phyloP scores from a whole-genome alignment of 2,888 invertebrate genomes.

The Drosophila vallismaia region DNA sequence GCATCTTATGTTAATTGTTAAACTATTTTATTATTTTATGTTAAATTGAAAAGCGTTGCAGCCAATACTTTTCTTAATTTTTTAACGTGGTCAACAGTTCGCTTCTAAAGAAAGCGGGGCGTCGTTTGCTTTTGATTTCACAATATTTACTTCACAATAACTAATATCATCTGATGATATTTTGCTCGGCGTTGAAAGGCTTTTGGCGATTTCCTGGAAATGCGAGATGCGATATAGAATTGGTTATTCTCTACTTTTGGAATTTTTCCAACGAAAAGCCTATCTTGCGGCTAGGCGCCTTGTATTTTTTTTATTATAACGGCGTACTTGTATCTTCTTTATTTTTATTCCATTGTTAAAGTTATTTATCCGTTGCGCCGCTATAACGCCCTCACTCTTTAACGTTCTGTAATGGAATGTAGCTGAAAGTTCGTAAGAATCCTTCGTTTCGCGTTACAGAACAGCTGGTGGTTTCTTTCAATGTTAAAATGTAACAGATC shows the following conservation, averaged over 20 bases:
- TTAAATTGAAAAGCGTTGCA: slow-evolving; percentile 4
- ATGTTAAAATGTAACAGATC: background rate
- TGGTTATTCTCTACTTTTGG: background rate
- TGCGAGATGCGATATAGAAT: background rate
- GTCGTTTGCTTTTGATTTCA: background rate
- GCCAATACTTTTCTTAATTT: background rate
- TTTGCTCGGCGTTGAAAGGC: background rate
- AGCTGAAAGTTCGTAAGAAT: background rate
- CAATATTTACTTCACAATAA: slow-evolving; percentile 1
- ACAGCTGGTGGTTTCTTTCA: slow-evolving; percentile 6
- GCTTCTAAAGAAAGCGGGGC: background rate
- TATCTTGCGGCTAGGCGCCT: background rate
- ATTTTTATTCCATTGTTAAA: background rate
- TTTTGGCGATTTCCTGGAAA: background rate
- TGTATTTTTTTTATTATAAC: background rate
- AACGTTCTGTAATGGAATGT: background rate
- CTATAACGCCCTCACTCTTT: background rate
- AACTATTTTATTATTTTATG: slow-evolving; percentile 18
- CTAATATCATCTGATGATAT: background rate
- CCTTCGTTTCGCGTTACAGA: background rate
- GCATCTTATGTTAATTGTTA: slow-evolving; percentile 15
- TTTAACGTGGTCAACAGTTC: background rate
- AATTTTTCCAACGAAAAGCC: background rate
- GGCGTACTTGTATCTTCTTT: background rate
- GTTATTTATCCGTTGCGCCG: background rate